These are phyloP conservation scores for Blennius ocellaris DNA, from an alignment of 2,113 vertebrate species.

Conservation along the genomic window DNA sequence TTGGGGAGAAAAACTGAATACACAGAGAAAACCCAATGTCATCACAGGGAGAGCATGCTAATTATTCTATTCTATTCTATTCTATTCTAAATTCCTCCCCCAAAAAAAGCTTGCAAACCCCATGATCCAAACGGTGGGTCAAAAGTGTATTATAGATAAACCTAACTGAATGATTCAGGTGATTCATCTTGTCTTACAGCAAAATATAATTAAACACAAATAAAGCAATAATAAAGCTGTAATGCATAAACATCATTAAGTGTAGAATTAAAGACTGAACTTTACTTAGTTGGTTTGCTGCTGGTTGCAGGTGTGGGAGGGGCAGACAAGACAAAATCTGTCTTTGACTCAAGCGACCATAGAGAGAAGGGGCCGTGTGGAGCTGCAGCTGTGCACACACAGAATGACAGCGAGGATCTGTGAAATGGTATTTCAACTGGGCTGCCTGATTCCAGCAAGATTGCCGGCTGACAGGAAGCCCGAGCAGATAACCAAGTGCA, in stretches of 20 bases:
- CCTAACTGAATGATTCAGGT: too few relatives aligned
- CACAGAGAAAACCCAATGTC: too few relatives aligned
- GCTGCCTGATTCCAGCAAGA: constrained; percentile 6
- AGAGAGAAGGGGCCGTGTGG: not conserved
- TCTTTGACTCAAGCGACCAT: not conserved
- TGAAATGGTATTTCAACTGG: constrained; percentile 30
- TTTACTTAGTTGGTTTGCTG: not conserved
- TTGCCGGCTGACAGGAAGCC: constrained; percentile 15
- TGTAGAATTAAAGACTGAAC: not conserved
- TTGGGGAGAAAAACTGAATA: too few relatives aligned
- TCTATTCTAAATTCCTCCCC: too few relatives aligned
- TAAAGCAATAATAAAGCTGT: too few relatives aligned
- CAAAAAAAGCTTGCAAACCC: too few relatives aligned
- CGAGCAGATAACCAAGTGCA: constrained; percentile 15
- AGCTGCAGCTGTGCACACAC: constrained; percentile 20
- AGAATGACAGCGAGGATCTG: constrained; percentile 24
- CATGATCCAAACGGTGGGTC: too few relatives aligned
- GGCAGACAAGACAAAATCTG: constrained; percentile 16
- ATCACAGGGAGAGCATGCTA: too few relatives aligned
- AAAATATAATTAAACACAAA: too few relatives aligned
- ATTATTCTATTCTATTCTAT: too few relatives aligned
- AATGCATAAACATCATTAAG: not conserved
- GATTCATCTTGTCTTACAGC: too few relatives aligned
- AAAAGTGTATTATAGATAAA: too few relatives aligned
- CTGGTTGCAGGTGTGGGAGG: constrained; percentile 26